phyloP scores from a whole-genome alignment of 2,888 invertebrate genomes.

The Dilophus febrilis region DNA sequence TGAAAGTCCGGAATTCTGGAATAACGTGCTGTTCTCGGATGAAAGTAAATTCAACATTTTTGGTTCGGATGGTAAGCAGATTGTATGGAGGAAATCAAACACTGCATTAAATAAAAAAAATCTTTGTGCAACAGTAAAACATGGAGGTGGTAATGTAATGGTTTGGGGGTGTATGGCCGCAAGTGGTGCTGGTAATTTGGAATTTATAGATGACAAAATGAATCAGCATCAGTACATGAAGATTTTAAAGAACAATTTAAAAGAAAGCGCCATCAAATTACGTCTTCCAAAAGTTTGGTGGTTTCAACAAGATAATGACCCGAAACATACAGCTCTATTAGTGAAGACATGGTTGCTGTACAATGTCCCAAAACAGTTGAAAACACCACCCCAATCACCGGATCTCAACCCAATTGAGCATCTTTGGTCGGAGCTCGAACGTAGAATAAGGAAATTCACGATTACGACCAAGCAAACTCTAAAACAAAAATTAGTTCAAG shows the following conservation, averaged over 20 bases:
- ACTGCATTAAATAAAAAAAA: conserved; percentile 4
- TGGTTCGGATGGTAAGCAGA: conserved; percentile 3
- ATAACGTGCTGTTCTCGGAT: conserved; percentile 2
- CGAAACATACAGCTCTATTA: conserved; percentile 5
- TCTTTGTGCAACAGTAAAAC: conserved; percentile 7
- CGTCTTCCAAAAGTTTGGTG: not conserved
- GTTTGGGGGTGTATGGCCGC: conserved; percentile 8
- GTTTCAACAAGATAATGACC: conserved; percentile 9
- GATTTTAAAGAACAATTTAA: too few relatives aligned
- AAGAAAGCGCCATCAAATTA: too few relatives aligned
- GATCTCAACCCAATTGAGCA: conserved; percentile 11
- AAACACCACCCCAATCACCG: conserved; percentile 8
- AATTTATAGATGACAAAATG: conserved; percentile 5
- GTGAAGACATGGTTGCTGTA: conserved; percentile 2
- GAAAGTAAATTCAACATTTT: conserved; percentile 8
- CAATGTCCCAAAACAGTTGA: conserved; percentile 2
- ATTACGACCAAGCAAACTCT: not conserved
- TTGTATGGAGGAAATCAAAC: conserved; percentile 6
- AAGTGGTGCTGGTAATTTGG: conserved; percentile 5
- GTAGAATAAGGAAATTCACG: not conserved
- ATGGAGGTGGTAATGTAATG: conserved; percentile 7
- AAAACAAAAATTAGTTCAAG: not conserved
- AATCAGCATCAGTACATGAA: conserved; percentile 3
- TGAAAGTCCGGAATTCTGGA: too few relatives aligned
- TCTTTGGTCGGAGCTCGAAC: conserved; percentile 5